Evolutionary conservation across 2,888 invertebrate genomes (phyloP).

Genomic region (Himalopsyche kuldschensis): DNA sequence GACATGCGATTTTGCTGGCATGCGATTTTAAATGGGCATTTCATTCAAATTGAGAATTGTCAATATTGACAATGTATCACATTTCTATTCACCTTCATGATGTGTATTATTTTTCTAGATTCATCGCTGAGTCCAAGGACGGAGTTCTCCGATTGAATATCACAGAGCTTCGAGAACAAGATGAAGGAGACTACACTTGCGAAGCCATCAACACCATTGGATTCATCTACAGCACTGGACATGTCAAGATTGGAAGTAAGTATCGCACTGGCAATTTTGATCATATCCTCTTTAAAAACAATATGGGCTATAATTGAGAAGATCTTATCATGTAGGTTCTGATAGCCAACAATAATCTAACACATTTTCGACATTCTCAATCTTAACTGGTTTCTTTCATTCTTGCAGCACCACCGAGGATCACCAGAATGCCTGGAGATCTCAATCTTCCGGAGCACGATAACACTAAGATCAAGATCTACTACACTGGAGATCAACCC

Average conservation of each 20-base stretch:
- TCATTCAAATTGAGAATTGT: too few relatives aligned
- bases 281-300: not conserved
- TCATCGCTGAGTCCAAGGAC: conserved; percentile 64
- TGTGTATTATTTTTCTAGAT: conserved; percentile 46
- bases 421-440: conserved; percentile 87
- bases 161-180: conserved; percentile 83
- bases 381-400: not conserved
- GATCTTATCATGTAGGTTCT: not conserved
- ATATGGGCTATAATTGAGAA: not conserved
- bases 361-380: too few relatives aligned
- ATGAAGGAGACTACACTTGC: conserved; percentile 95
- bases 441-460: conserved; percentile 91
- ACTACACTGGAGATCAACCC: conserved; percentile 95
- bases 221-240: conserved; percentile 82
- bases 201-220: conserved; percentile 94
- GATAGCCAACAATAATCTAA: too few relatives aligned
- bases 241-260: conserved; percentile 88
- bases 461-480: conserved; percentile 96
- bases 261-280: conserved; percentile 40
- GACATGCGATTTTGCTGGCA: too few relatives aligned
- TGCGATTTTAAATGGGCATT: too few relatives aligned
- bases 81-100: too few relatives aligned
- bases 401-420: conserved; percentile 79
- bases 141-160: conserved; percentile 86
- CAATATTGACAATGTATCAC: too few relatives aligned